phyloP scores from a whole-genome alignment of 2,113 vertebrate genomes.

The Dissostichus mawsoni region DNA sequence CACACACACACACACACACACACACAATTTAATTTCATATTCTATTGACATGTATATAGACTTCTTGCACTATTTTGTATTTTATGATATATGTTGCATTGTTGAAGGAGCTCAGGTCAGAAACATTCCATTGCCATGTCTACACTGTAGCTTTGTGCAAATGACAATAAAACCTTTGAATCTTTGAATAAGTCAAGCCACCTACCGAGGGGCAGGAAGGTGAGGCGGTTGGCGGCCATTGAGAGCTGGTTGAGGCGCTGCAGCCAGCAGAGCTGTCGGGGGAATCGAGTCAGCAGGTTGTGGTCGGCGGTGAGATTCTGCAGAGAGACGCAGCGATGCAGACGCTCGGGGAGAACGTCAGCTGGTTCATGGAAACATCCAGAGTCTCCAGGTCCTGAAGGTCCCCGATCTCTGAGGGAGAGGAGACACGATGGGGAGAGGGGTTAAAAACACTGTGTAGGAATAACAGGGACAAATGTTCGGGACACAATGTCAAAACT shows the following conservation, averaged over 20 bases:
- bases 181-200: neutral
- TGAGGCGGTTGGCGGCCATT: conserved; percentile 94
- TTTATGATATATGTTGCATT: no score
- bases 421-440: conserved; percentile 17
- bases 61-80: no score
- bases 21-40: no score
- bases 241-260: conserved; percentile 96
- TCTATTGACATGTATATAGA: no score
- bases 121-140: no score
- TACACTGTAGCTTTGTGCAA: no score
- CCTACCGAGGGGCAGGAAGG: conserved; percentile 87
- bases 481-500: no score
- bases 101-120: no score
- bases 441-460: no score
- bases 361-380: conserved; percentile 93
- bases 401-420: conserved; percentile 91
- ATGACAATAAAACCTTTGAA: no score
- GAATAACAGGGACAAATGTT: no score
- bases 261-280: conserved; percentile 94
- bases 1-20: neutral
- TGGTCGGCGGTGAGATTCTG: conserved; percentile 94
- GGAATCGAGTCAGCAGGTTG: conserved; percentile 90
- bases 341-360: conserved; percentile 89
- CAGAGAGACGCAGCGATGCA: conserved; percentile 93
- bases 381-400: conserved; percentile 93